A percentile compares a stretch with the other conserved stretches of the same genome.
These are phyloP conservation scores for Sardinella longiceps DNA, from an alignment of 2,797 vertebrate species.

Conservation along the genomic window DNA sequence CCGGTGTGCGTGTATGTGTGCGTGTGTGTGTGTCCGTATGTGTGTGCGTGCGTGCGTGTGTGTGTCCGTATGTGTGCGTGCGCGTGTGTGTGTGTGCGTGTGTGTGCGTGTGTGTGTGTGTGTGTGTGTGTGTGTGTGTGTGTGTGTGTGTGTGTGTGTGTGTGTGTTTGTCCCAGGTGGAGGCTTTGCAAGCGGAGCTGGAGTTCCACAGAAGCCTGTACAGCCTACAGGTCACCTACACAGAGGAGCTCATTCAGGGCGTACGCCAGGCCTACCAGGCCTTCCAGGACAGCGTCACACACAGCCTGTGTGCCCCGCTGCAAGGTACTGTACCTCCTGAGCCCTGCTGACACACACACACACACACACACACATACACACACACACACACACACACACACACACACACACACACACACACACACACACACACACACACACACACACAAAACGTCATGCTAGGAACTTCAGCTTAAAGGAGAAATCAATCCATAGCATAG, in stretches of 20 bases:
- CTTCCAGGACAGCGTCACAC: constrained; percentile 64
- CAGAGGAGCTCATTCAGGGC: constrained; percentile 55
- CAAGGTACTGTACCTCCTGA: constrained; percentile 53
- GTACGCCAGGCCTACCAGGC: constrained; percentile 62
- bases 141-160: background rate
- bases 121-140: background rate
- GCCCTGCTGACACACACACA: background rate
- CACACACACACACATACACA: no score
- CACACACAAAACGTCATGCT: no score
- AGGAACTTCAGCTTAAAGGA: no score
- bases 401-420: no score
- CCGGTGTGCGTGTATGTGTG: background rate
- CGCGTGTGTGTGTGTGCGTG: background rate
- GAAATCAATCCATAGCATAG: no score
- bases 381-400: no score
- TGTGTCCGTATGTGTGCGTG: background rate
- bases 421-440: no score
- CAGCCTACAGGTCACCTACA: constrained; percentile 59
- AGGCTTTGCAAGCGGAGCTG: constrained; percentile 61
- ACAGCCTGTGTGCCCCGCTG: constrained; percentile 58
- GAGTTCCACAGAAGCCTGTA: constrained; percentile 63
- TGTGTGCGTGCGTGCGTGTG: background rate
- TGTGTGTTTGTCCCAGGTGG: constrained; percentile 46
- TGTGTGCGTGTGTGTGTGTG: background rate
- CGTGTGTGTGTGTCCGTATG: background rate